Conservation (phyloP, 2,888 invertebrate species). For the Eupithecia inturbata region DNA sequence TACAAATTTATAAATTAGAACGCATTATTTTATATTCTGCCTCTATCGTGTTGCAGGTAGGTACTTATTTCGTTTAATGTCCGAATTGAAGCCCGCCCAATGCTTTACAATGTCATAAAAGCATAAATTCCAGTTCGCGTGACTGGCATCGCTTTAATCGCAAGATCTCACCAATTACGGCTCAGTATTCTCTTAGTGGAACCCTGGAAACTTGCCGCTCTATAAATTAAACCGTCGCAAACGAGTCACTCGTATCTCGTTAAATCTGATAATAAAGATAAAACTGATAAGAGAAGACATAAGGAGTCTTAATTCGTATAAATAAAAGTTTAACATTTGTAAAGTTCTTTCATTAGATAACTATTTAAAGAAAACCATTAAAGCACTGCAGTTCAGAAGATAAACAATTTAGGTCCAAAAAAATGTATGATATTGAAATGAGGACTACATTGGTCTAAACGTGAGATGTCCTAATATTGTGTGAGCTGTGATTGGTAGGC, state of each 20-base stretch:
- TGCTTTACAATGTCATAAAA: conserved; percentile 26
- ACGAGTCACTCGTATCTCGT: not conserved
- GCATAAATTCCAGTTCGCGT: conserved; percentile 28
- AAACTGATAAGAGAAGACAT: not conserved
- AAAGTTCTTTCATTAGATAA: not conserved
- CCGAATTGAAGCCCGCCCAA: conserved; percentile 47
- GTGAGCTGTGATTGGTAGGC: not conserved
- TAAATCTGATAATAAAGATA: not conserved
- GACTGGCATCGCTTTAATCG: conserved; percentile 18
- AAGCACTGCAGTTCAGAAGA: not conserved
- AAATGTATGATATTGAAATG: no score
- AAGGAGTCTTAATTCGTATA: not conserved
- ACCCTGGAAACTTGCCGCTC: conserved; percentile 37
- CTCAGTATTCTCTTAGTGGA: conserved; percentile 19
- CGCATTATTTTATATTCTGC: not conserved
- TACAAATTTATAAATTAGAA: not conserved
- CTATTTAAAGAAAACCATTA: not conserved
- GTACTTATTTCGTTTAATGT: conserved; percentile 16
- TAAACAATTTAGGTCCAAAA: not conserved
- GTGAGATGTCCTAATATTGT: not conserved
- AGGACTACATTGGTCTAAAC: no score
- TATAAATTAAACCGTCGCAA: conserved; percentile 33
- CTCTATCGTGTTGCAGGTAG: not conserved
- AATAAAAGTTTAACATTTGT: not conserved
- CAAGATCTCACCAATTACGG: conserved; percentile 29